These are phyloP conservation scores for Tokudaia tokunoshimensis DNA, from an alignment of 2,797 vertebrate genomes.

Conservation along the genomic window DNA sequence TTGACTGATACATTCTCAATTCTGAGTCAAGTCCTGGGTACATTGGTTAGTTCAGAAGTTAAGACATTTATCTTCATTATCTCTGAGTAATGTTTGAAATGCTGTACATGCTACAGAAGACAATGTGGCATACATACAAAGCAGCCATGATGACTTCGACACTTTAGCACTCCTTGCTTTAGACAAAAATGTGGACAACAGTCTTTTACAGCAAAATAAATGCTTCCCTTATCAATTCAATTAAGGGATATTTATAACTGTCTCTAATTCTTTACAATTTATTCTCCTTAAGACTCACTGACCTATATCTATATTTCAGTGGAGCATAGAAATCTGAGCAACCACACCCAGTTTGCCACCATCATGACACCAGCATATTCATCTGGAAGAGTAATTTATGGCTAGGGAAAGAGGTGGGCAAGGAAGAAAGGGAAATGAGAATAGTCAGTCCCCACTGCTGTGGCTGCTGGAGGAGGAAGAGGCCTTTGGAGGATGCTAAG, in stretches of 20 bases:
- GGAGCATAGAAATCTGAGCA: background rate
- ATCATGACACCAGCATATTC: background rate
- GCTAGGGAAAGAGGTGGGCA: slow-evolving; percentile 45
- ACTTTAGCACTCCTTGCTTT: background rate
- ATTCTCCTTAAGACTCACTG: background rate
- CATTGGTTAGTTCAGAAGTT: background rate
- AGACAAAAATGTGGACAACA: background rate
- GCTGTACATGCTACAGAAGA: background rate
- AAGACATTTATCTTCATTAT: slow-evolving; percentile 12
- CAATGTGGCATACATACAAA: background rate
- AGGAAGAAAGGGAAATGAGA: slow-evolving; percentile 65
- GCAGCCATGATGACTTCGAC: background rate
- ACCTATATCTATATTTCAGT: slow-evolving; percentile 30
- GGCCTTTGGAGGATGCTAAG: slow-evolving; percentile 57
- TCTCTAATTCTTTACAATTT: background rate
- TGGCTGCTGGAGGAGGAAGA: slow-evolving; percentile 6
- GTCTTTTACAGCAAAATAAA: slow-evolving; percentile 31
- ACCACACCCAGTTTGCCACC: background rate
- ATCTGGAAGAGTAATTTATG: slow-evolving; percentile 66
- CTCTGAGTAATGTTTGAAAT: background rate
- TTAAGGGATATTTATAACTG: background rate
- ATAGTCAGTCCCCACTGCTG: slow-evolving; percentile 45
- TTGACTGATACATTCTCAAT: background rate
- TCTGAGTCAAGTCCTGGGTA: background rate
- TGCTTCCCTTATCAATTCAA: background rate